Percentiles rank a stretch among this genome's conserved stretches.
These are phyloP conservation scores for Protonemura montana DNA, from an alignment of 2,888 invertebrate genomes.

Conservation along the genomic window DNA sequence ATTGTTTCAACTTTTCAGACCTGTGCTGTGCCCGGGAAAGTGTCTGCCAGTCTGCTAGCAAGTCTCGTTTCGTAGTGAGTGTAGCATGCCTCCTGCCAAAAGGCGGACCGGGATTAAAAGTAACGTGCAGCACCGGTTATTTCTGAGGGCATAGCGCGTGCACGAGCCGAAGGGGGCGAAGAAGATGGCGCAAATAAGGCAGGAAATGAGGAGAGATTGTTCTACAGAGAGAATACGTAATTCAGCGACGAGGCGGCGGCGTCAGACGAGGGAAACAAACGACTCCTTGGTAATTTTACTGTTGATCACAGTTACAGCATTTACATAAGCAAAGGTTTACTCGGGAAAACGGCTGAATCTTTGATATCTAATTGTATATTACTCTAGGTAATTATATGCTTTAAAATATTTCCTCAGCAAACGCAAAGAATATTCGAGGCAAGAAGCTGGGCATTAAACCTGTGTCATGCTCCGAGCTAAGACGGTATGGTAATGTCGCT, in stretches of 20 bases:
- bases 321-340: slow-evolving; percentile 29
- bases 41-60: background rate
- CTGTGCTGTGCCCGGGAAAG: background rate
- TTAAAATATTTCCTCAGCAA: background rate
- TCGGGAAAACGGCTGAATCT: background rate
- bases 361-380: slow-evolving; percentile 9
- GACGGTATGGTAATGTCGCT: background rate
- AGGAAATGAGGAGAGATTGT: slow-evolving; percentile 31
- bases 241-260: slow-evolving; percentile 5
- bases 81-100: background rate
- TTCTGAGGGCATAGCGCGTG: background rate
- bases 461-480: background rate
- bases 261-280: background rate
- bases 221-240: slow-evolving; percentile 31
- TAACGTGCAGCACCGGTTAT: background rate
- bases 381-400: slow-evolving; percentile 4
- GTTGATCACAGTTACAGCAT: slow-evolving; percentile 30
- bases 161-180: slow-evolving; percentile 13
- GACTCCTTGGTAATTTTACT: slow-evolving; percentile 10
- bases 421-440: background rate
- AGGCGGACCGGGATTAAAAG: background rate
- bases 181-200: slow-evolving; percentile 31
- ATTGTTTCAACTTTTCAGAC: background rate
- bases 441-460: background rate
- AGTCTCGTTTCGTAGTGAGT: background rate